These are phyloP conservation scores for Drosophila phalerata DNA, from an alignment of 2,888 invertebrate species.

Conservation along the genomic window DNA sequence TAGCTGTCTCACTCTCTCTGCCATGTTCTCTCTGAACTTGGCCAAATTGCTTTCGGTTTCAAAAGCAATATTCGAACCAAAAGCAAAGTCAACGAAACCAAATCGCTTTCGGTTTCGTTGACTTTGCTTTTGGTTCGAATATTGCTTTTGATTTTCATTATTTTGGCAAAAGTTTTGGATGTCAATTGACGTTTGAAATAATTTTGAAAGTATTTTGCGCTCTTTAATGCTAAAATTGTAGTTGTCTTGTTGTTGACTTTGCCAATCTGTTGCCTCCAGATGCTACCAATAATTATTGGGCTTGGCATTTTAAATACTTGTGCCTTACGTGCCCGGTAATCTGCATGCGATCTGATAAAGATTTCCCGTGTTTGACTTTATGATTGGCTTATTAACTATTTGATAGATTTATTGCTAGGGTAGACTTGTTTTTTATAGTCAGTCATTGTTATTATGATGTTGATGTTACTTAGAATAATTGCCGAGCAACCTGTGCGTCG, in stretches of 20 bases:
- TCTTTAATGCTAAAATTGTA: slow-evolving; percentile 25
- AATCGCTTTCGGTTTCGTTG: slow-evolving; percentile 46
- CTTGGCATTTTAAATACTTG: slow-evolving; percentile 44
- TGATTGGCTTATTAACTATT: slow-evolving; percentile 18
- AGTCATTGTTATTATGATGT: slow-evolving; percentile 13
- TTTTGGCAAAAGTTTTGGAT: slow-evolving; percentile 40
- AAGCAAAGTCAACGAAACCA: slow-evolving; percentile 33
- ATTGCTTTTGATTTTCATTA: slow-evolving; percentile 65
- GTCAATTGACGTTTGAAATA: slow-evolving; percentile 47
- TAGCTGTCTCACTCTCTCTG: slow-evolving; percentile 21
- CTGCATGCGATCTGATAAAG: slow-evolving; percentile 41
- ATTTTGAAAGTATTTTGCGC: slow-evolving; percentile 69
- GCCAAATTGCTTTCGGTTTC: slow-evolving; percentile 58
- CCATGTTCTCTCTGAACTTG: slow-evolving; percentile 66
- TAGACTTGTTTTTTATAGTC: not conserved
- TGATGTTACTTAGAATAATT: slow-evolving; percentile 11
- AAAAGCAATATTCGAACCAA: slow-evolving; percentile 45
- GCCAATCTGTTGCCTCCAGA: slow-evolving; percentile 20
- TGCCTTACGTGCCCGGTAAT: slow-evolving; percentile 38
- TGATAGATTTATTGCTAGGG: slow-evolving; percentile 4
- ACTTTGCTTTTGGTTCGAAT: slow-evolving; percentile 31
- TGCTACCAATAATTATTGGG: slow-evolving; percentile 32
- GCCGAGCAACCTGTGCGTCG: slow-evolving; percentile 6
- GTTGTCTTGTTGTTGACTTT: slow-evolving; percentile 43
- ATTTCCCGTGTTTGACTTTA: slow-evolving; percentile 12